Base-by-base conservation (phyloP, 1,140 invertebrate genomes). In the Aphis gossypii region DNA sequence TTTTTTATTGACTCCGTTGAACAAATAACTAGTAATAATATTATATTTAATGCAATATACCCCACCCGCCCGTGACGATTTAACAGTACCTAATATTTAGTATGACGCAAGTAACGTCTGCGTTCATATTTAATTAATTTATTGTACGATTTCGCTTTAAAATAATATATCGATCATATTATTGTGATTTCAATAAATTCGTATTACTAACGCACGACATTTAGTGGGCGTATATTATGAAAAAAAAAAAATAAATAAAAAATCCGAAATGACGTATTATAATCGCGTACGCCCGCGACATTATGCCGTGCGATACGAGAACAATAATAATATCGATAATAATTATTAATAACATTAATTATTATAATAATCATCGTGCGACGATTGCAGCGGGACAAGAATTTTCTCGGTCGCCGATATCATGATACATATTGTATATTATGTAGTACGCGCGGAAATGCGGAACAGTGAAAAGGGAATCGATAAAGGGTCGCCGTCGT, bases 401-500 rank as follows among this genome's bases (percentile, higher is more conserved):
- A 21, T 89, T 56, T 89, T 56, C 48, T 38, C 35, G 35, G 88
- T 38, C 11, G 51, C 11, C 88, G 35, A 56, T 89, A 56, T 76
- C 2, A n/a, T n/a, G 60, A n/a, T n/a, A 76, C n/a, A n/a, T 76
- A n/a, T 41, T 41, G 38, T 76, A n/a, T 76, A 89, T 4, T 48
- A 46, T 44, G 30, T 14, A 48, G 30, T 44, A 23, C 5, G 25
- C 8, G 23, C 46, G 46, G 21, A 54, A 46, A 41, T 51, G 20
- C 60, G 18, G n/a, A 51, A 18, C 35, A 30, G 68, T 48, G n/a
- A 48, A 48, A 92, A 38, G 11, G 46, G 46, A 51, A 92, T 92
- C 91, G 76, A 92, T 92, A 92, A 83, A 92, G 91, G 91, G 91
- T 83, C 21, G 91, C 25, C n/a, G 86, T 2, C 18, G n/a, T 46